Percentiles rank a stretch among this genome's conserved stretches.
Conservation (phyloP, 2,797 vertebrate genomes). For the Macropodus opercularis region DNA sequence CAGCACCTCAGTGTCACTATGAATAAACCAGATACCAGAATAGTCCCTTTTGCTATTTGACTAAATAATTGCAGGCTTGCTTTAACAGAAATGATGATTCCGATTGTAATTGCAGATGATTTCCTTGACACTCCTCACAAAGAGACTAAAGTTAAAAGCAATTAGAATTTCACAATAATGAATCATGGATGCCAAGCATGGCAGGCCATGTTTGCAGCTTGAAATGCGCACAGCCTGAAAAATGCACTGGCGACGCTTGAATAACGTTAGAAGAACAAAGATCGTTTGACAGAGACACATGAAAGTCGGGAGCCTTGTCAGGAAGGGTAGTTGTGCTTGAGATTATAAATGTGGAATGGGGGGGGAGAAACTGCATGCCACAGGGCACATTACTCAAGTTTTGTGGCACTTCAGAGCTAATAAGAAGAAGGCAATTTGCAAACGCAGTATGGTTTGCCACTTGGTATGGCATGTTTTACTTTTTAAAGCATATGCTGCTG, state of each 20-base stretch:
- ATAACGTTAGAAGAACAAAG: background rate
- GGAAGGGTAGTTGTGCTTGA: background rate
- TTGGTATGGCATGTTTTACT: no score
- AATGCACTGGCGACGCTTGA: background rate
- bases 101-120: slow-evolving; percentile 3
- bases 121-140: slow-evolving; percentile 32
- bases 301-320: background rate
- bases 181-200: background rate
- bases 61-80: slow-evolving; percentile 31
- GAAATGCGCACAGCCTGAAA: background rate
- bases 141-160: slow-evolving; percentile 24
- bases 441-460: background rate
- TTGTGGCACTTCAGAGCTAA: background rate
- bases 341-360: slow-evolving; percentile 1
- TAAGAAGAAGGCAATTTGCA: background rate
- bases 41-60: slow-evolving; percentile 4
- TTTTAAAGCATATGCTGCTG: background rate
- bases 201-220: slow-evolving; percentile 26
- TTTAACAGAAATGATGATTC: slow-evolving; percentile 21
- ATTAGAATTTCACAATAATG: slow-evolving; percentile 26
- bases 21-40: slow-evolving; percentile 1
- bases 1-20: background rate
- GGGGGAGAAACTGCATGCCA: background rate
- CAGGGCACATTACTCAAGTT: background rate
- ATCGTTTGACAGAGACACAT: background rate